Conservation (phyloP, 2,888 invertebrate genomes). For the Mythimna lalbum region DNA sequence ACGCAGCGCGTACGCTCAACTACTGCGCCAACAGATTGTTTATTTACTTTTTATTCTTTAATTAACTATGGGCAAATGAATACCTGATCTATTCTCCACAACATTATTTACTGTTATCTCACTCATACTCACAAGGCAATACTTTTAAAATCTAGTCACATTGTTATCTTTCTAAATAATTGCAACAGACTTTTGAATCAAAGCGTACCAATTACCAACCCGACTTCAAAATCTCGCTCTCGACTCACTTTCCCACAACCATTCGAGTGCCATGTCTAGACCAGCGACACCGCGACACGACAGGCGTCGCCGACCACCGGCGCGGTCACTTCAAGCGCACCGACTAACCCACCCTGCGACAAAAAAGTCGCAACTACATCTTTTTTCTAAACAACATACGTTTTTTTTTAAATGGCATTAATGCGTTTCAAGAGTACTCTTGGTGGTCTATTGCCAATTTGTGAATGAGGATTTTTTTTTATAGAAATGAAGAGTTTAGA, state of each 20-base stretch:
- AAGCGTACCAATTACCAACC: no score
- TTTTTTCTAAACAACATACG: slow-evolving; percentile 32
- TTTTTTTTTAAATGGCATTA: slow-evolving; percentile 31
- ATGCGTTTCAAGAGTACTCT: slow-evolving; percentile 65
- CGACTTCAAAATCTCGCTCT: slow-evolving; percentile 20
- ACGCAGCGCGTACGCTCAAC: no score
- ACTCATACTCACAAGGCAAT: no score
- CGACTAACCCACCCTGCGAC: slow-evolving; percentile 50
- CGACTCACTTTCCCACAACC: slow-evolving; percentile 48
- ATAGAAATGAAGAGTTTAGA: slow-evolving; percentile 1
- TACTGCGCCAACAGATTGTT: no score
- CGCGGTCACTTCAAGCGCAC: slow-evolving; percentile 66
- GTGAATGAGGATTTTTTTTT: slow-evolving; percentile 38
- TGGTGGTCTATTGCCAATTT: slow-evolving; percentile 67
- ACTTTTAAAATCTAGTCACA: no score
- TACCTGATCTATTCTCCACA: no score
- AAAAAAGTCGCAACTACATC: slow-evolving; percentile 31
- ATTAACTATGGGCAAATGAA: no score
- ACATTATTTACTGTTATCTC: no score
- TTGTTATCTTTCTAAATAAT: no score
- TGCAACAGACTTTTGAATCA: no score
- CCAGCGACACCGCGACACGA: slow-evolving; percentile 43
- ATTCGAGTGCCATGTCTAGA: slow-evolving; percentile 59
- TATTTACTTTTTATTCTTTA: no score
- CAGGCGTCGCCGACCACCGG: slow-evolving; percentile 66